phyloP scores from a whole-genome alignment of 2,797 vertebrate species.

The Oreortyx pictus region DNA sequence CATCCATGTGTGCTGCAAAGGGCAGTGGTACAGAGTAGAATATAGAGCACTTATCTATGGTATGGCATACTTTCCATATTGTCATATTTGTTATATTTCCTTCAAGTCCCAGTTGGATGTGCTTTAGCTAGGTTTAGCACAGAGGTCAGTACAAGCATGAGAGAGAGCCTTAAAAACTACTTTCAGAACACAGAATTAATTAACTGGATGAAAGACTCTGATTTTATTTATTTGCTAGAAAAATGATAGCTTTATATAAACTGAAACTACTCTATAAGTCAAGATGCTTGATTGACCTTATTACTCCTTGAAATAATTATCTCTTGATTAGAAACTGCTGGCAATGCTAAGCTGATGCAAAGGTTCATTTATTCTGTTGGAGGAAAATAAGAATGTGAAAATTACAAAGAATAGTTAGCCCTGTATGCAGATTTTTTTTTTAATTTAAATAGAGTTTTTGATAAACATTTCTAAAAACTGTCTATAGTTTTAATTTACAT shows the following conservation, averaged over 20 bases:
- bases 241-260: neutral
- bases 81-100: neutral
- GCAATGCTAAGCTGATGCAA: neutral
- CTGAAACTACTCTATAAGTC: neutral
- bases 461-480: neutral
- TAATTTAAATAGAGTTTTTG: neutral
- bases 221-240: neutral
- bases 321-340: neutral
- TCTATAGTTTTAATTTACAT: neutral
- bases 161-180: neutral
- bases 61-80: neutral
- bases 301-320: neutral
- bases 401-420: neutral
- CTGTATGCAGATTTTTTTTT: neutral
- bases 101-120: fast-evolving
- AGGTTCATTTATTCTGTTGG: neutral
- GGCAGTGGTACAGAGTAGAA: neutral
- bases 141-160: neutral
- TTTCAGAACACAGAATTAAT: neutral
- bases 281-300: neutral
- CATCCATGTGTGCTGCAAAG: neutral
- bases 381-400: neutral
- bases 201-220: neutral
- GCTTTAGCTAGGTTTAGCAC: neutral
- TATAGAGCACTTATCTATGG: neutral